A percentile compares a stretch with the other conserved stretches of the same genome.
phyloP scores from a whole-genome alignment of 2,113 vertebrate species.

The Pavo muticus region DNA sequence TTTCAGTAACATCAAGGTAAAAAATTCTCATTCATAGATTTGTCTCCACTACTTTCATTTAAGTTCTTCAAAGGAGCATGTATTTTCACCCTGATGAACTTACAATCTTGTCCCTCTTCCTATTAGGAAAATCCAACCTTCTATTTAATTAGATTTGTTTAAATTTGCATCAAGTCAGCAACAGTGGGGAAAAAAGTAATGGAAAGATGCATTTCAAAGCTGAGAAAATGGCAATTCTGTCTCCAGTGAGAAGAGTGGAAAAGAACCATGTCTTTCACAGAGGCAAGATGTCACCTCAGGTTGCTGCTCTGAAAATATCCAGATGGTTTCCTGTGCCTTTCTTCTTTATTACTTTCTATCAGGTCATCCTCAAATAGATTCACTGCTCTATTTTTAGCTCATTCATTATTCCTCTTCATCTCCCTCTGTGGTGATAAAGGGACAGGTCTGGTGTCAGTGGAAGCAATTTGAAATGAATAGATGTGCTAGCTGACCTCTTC shows the following conservation, averaged over 20 bases:
- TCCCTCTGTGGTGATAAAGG: constrained; percentile 15
- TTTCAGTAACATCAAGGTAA: not conserved
- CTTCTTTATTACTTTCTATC: constrained; percentile 43
- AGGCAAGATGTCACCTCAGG: constrained; percentile 20
- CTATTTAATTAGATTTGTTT: not conserved
- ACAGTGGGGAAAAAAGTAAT: not conserved
- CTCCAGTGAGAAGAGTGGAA: not conserved
- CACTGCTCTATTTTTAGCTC: constrained; percentile 64
- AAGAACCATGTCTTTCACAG: not conserved
- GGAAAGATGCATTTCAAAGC: not conserved
- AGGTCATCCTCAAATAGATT: constrained; percentile 63
- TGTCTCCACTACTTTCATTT: not conserved
- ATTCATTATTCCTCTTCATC: constrained; percentile 60
- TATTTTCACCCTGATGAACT: not conserved
- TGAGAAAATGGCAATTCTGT: not conserved
- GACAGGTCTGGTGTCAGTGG: constrained; percentile 48
- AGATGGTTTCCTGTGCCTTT: constrained; percentile 40
- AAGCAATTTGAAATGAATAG: constrained; percentile 56
- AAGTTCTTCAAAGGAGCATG: not conserved
- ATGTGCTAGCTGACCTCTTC: constrained; percentile 57
- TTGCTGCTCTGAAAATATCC: constrained; percentile 56
- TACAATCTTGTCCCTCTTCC: not conserved
- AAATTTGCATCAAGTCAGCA: not conserved
- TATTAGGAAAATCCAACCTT: not conserved
- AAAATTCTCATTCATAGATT: not conserved